Base-by-base conservation (phyloP, 2,797 vertebrate genomes). In the Gymnothorax reevesii region DNA sequence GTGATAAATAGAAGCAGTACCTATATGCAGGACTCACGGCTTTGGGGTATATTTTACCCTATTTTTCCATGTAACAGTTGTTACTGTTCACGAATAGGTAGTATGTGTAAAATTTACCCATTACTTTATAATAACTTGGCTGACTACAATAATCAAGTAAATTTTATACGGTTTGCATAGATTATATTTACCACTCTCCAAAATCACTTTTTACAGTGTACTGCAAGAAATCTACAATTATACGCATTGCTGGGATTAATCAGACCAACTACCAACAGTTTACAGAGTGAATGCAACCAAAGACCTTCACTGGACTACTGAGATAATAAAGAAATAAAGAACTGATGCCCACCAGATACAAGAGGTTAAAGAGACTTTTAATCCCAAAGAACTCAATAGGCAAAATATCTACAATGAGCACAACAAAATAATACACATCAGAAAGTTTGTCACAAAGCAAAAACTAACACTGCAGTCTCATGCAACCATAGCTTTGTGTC, bases 401-500 rank as follows among this genome's bases (percentile, higher is more conserved):
- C 49, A 80, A 52, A 52, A 77, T 52, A 7, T 17, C 75, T 49
- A 52, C 20, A 77, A 77, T 77, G 25, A 80, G 49, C 77, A 79
- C 7, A 54, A 27, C 52, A n/a, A 22, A 25, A 8, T 7, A 71
- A 66, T 66, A 13, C 64, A n/a, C 25, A 66, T 66, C 17, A 9
- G 33, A 42, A 42, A 7, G 60, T n/a, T n/a, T 7, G 64, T 66
- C 22, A 49, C 22, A 77, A 17, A 27, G n/a, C 7, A 22, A 80
- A 52, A 80, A 80, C 49, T 80, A 80, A 92, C 91, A 92, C n/a
- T 71, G 91, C 83, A 8, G 55, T 17, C 42, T 77, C 12, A 7
- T 54, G 20, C 55, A n/a, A 80, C 77, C 54, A 80, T 80, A 22
- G 49, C 77, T 52, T 52, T 55, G 77, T 80, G 77, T 80, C 33